Base-by-base conservation (phyloP, 2,113 vertebrate genomes). In the Pelobates fuscus region DNA sequence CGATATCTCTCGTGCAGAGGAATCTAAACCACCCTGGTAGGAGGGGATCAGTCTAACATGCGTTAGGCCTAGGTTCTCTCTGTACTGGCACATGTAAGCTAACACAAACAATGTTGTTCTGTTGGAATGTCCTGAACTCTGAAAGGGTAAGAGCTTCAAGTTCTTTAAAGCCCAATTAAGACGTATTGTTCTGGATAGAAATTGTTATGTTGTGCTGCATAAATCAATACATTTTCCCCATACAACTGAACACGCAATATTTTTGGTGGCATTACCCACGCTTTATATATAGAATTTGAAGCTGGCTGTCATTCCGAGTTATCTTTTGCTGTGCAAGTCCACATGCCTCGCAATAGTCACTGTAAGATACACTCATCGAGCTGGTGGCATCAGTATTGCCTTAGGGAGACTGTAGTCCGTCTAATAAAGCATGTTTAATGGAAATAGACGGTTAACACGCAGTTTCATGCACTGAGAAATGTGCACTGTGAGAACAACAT, bases 401-500 rank as follows among this genome's bases (percentile, higher is more conserved):
- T 25, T 8, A 14, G n/a, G 63, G 63, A 46, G 52, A 37, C 15
- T 21, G 37, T 10, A 37, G 14, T 27, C 11, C 27, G 55, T 18
- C 43, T 44, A 60, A 61, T 46, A 14, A 27, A 71, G 69, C 55
- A 24, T 71, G 37, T 32, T 60, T n/a, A 44, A 44, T 60, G 55
- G 24, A 14, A 46, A 46, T 43, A 41, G 18, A 18, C 58, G 46
- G 43, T 29, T 12, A 61, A 30, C 41, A 29, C 25, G 69, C 15
- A 44, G 23, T 46, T 41, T 27, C 52, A 69, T 30, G 49, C 46
- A 23, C 52, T 24, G 65, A 21, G 18, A n/a, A n/a, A 52, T 7
- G 43, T 46, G 46, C 21, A 69, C 7, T 69, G n/a, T n/a, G 30
- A 57, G 67, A 49, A 49, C 20, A 41, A 37, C 21, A 3, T 23